Conservation (phyloP, 1,140 invertebrate species). For the Cardiocondyla obscurior region DNA sequence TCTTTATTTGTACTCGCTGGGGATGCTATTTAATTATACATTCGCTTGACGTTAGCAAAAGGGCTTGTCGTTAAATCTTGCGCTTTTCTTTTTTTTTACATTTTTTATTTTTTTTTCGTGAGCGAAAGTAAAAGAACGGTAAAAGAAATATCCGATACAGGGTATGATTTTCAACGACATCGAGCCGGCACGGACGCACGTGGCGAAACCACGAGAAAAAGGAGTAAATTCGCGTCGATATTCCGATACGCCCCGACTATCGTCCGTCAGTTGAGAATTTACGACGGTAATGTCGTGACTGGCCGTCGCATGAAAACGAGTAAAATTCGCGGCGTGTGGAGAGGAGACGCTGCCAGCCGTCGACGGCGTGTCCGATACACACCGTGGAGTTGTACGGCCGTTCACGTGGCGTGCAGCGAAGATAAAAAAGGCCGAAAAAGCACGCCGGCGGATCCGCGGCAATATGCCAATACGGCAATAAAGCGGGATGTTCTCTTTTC, state of each 20-base stretch:
- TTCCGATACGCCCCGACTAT: constrained; percentile 46
- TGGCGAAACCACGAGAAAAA: neutral
- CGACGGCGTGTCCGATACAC: constrained; percentile 33
- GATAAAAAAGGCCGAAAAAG: constrained; percentile 54
- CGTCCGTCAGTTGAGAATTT: constrained; percentile 49
- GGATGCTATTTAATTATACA: neutral
- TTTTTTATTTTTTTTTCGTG: too few relatives aligned
- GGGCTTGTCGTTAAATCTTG: neutral
- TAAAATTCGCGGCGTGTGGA: constrained; percentile 15
- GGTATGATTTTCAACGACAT: constrained; percentile 28
- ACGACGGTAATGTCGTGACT: constrained; percentile 44
- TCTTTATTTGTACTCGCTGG: neutral
- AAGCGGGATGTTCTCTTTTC: constrained; percentile 23
- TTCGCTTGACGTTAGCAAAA: neutral
- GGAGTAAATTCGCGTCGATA: constrained; percentile 47
- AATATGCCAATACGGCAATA: constrained; percentile 73
- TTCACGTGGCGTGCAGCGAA: constrained; percentile 47
- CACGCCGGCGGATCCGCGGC: constrained; percentile 60
- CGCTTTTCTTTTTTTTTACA: too few relatives aligned
- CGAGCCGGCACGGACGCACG: neutral
- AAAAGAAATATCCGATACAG: neutral
- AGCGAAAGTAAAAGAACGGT: neutral
- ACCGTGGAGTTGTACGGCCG: constrained; percentile 20
- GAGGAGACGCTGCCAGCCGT: constrained; percentile 29
- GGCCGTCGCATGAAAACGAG: constrained; percentile 38